Evolutionary conservation across 2,797 vertebrate genomes (phyloP).

Genomic region (Sebastolobus altivelis): DNA sequence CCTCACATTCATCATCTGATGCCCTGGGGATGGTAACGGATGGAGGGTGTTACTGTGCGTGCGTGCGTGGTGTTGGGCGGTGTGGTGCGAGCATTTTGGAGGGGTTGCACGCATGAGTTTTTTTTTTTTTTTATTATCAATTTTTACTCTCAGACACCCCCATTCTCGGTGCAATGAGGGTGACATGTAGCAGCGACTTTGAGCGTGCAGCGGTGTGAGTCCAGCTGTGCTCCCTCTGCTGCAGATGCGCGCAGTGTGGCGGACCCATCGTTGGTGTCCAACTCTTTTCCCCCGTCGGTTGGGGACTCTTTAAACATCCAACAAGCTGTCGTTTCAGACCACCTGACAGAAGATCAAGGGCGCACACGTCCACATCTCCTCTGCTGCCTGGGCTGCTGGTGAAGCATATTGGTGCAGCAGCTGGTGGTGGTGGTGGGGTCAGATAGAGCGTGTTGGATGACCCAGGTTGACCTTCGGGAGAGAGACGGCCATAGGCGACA

Average conservation of each 20-base stretch:
- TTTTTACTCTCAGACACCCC: constrained; percentile 33
- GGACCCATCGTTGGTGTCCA: constrained; percentile 30
- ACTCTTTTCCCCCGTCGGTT: constrained; percentile 8
- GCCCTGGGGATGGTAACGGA: constrained; percentile 6
- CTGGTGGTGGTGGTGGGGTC: constrained; percentile 19
- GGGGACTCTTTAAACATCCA: constrained; percentile 17
- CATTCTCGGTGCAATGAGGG: constrained; percentile 19
- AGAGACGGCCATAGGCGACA: constrained; percentile 28
- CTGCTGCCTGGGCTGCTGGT: background rate
- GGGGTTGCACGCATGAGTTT: constrained; percentile 21
- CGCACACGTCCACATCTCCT: constrained; percentile 14
- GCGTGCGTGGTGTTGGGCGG: constrained; percentile 21
- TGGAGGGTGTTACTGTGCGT: constrained; percentile 8
- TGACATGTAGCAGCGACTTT: constrained; percentile 31
- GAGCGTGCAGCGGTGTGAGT: constrained; percentile 32
- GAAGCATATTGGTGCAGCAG: background rate
- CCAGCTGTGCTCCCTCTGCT: constrained; percentile 50
- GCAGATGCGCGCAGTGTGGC: constrained; percentile 36
- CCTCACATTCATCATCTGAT: constrained; percentile 46
- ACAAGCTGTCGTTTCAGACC: constrained; percentile 15
- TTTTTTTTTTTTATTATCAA: background rate
- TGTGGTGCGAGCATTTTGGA: constrained; percentile 40
- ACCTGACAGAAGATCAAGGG: constrained; percentile 32
- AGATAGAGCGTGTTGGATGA: constrained; percentile 49
- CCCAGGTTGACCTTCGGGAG: constrained; percentile 56